Conservation (phyloP, 2,113 vertebrate species). For the Bettongia penicillata region DNA sequence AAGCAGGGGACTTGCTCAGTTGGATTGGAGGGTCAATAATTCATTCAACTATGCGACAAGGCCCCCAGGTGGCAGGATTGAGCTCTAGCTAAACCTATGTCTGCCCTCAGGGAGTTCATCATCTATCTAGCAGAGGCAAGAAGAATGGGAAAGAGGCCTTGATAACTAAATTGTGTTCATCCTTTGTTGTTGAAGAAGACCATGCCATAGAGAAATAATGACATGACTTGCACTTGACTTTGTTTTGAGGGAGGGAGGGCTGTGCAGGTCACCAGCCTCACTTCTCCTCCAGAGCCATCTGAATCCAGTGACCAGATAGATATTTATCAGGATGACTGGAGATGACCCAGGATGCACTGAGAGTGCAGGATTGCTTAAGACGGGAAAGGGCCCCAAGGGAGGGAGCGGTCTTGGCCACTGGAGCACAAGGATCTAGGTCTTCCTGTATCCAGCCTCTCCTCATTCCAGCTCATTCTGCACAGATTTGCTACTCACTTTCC, state of each 20-base stretch:
- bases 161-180: neutral
- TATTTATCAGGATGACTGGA: too few species aligned
- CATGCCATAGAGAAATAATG: too few species aligned
- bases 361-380: neutral
- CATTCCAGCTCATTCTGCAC: neutral
- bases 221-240: too few species aligned
- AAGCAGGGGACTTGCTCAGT: neutral
- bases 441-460: neutral
- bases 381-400: neutral
- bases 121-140: neutral
- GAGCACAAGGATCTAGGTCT: neutral
- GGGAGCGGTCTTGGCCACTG: neutral
- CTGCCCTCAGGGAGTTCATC: neutral
- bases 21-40: neutral
- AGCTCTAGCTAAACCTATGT: neutral
- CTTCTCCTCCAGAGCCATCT: too few species aligned
- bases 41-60: neutral
- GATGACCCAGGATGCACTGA: too few species aligned
- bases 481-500: neutral
- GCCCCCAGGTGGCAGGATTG: neutral
- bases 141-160: neutral
- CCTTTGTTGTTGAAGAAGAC: too few species aligned
- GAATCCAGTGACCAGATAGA: too few species aligned
- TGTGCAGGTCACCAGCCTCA: too few species aligned
- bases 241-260: too few species aligned